Conservation (phyloP, 1,140 invertebrate species). For the Drosophila punjabiensis region DNA sequence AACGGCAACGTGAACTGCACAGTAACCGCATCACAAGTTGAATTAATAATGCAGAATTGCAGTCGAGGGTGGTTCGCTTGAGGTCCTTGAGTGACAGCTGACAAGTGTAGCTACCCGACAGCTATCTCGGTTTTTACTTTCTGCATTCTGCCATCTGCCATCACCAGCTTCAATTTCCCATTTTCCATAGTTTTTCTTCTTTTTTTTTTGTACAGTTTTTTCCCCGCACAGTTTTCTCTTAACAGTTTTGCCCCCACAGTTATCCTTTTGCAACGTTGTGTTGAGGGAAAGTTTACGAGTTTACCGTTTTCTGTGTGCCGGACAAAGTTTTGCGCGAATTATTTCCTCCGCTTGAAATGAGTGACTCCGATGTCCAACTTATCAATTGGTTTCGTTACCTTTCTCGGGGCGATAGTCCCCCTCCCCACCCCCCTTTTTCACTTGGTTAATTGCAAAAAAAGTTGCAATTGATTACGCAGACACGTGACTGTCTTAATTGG, state of each 20-base stretch:
- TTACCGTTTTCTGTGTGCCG: conserved; percentile 9
- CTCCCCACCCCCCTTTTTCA: too few species aligned
- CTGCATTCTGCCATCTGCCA: conserved; percentile 12
- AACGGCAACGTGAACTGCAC: background rate
- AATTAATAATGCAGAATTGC: conserved; percentile 58
- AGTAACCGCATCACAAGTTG: conserved; percentile 44
- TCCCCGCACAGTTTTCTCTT: background rate
- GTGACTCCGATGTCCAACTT: conserved; percentile 26
- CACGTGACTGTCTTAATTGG: conserved; percentile 33
- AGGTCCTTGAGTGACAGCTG: conserved; percentile 34
- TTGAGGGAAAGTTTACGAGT: conserved; percentile 15
- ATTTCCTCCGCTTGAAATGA: conserved; percentile 24
- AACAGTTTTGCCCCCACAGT: background rate
- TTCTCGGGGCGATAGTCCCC: too few species aligned
- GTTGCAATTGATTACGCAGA: conserved; percentile 35
- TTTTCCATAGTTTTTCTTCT: conserved; percentile 6
- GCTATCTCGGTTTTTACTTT: conserved; percentile 16
- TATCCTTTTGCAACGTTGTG: background rate
- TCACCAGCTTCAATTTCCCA: conserved; percentile 36
- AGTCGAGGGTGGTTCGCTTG: conserved; percentile 11
- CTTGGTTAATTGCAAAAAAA: conserved; percentile 33
- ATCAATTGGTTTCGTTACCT: conserved; percentile 29
- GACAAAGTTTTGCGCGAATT: conserved; percentile 36
- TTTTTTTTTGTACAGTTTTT: background rate
- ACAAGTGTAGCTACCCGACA: conserved; percentile 27